phyloP scores from a whole-genome alignment of 2,888 invertebrate genomes.

The Cantharis flavilabris region DNA sequence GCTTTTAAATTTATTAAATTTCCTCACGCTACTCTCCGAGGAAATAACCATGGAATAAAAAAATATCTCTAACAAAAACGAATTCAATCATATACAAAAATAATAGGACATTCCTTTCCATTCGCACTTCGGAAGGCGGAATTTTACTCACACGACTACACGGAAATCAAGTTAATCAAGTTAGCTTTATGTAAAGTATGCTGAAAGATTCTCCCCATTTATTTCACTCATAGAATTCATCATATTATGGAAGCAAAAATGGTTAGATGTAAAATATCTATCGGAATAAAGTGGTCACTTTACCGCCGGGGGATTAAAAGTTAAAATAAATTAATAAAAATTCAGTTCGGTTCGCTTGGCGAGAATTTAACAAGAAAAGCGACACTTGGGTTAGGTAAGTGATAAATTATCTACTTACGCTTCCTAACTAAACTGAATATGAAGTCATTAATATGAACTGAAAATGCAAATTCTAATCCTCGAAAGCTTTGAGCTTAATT shows the following conservation, averaged over 20 bases:
- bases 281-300: no score
- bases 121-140: background rate
- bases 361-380: background rate
- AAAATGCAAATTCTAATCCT: background rate
- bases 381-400: background rate
- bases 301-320: no score
- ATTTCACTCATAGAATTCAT: no score
- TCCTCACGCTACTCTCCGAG: background rate
- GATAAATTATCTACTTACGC: background rate
- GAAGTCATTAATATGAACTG: background rate
- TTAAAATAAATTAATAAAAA: no score
- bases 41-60: background rate
- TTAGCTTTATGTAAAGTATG: no score
- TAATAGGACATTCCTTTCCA: background rate
- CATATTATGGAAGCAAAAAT: no score
- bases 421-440: background rate
- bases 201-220: no score
- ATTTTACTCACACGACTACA: background rate
- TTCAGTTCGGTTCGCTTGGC: background rate
- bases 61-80: background rate
- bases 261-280: no score
- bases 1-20: background rate
- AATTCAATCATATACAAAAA: background rate
- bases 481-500: background rate
- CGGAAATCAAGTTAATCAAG: no score